Percentiles rank a stretch among this genome's conserved stretches.
Evolutionary conservation across 2,113 vertebrate species (phyloP).

Genomic region (Progne subis): DNA sequence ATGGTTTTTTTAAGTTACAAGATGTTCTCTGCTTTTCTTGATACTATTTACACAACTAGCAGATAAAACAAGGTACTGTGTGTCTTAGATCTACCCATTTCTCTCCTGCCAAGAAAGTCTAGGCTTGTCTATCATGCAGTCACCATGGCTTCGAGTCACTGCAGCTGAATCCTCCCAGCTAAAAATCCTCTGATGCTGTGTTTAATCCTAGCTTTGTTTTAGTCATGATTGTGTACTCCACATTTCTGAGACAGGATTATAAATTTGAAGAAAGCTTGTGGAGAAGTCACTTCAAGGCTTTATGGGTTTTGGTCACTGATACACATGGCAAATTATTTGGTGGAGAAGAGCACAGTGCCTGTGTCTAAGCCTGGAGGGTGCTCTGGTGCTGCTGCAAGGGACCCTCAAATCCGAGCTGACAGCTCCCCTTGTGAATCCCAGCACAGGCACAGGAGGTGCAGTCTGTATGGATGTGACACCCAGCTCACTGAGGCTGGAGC

Average conservation of each 20-base stretch:
- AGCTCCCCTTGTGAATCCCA: neutral
- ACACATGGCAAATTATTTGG: rapidly evolving
- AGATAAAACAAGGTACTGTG: neutral
- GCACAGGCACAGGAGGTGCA: neutral
- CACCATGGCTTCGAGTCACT: neutral
- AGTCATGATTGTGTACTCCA: neutral
- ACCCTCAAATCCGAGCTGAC: neutral
- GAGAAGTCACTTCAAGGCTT: neutral
- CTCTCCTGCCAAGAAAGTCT: neutral
- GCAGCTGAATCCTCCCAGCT: neutral
- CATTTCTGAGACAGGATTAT: neutral
- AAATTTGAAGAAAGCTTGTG: neutral
- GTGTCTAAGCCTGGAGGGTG: neutral
- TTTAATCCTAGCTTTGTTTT: slow-evolving; percentile 4
- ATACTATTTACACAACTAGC: neutral
- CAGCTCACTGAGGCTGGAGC: neutral
- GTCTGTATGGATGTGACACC: neutral
- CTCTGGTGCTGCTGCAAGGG: neutral
- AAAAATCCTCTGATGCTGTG: neutral
- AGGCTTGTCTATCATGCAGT: neutral
- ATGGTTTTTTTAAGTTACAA: neutral
- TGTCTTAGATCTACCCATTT: neutral
- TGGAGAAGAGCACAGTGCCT: neutral
- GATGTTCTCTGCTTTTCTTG: neutral
- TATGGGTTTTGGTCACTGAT: neutral